Evolutionary conservation across 2,113 vertebrate genomes (phyloP).

Genomic region (Lutjanus erythropterus): DNA sequence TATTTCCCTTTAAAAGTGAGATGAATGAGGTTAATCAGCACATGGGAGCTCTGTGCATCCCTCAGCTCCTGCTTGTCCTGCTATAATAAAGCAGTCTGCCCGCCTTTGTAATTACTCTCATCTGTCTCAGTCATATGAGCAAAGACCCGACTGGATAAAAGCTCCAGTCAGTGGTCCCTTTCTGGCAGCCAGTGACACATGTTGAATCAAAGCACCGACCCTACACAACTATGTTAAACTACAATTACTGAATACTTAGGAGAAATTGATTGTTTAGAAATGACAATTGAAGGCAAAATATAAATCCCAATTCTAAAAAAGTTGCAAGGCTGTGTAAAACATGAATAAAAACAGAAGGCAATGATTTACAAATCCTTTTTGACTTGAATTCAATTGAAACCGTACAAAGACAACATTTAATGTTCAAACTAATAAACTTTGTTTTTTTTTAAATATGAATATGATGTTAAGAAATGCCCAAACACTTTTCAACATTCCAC

Average conservation of each 20-base stretch:
- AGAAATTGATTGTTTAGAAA: neutral
- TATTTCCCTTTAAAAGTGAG: conserved; percentile 57
- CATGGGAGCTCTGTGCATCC: conserved; percentile 46
- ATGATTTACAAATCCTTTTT: too few species aligned
- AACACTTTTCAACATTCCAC: too few species aligned
- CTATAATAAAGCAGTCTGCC: conserved; percentile 77
- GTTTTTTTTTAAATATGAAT: too few species aligned
- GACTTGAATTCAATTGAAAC: too few species aligned
- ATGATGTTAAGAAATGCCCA: too few species aligned
- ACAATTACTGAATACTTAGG: too few species aligned
- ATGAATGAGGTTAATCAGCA: conserved; percentile 78
- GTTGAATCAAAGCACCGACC: neutral
- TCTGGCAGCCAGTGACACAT: neutral
- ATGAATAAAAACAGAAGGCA: too few species aligned
- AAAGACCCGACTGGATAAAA: conserved; percentile 34
- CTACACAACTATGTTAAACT: neutral
- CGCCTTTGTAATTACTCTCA: conserved; percentile 76
- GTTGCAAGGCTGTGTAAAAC: too few species aligned
- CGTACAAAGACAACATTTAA: too few species aligned
- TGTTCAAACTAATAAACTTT: too few species aligned
- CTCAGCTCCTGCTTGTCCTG: conserved; percentile 52
- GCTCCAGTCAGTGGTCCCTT: neutral
- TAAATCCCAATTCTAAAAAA: too few species aligned
- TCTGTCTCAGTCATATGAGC: conserved; percentile 66
- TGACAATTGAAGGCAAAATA: neutral